These are phyloP conservation scores for Calcarius lapponicus DNA, from an alignment of 2,797 vertebrate genomes.

Conservation along the genomic window DNA sequence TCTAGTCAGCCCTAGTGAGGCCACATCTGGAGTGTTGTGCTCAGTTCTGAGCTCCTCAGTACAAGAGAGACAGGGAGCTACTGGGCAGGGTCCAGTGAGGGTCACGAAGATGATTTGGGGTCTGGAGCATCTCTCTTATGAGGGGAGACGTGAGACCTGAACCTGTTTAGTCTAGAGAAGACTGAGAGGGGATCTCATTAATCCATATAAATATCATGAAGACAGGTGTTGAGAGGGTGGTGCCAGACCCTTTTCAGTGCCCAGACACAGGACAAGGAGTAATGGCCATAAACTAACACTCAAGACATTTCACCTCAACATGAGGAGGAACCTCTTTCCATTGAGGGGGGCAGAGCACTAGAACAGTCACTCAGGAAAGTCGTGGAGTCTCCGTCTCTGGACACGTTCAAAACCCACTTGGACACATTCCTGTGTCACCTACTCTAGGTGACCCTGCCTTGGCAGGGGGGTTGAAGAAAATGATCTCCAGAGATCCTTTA, in stretches of 20 bases:
- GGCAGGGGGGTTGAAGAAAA: rapidly evolving
- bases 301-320: neutral
- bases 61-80: neutral
- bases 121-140: neutral
- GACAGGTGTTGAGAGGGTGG: neutral
- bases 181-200: neutral
- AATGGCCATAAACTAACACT: neutral
- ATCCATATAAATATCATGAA: neutral
- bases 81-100: too few relatives aligned
- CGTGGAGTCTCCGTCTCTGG: neutral
- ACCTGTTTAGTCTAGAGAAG: neutral
- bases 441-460: neutral
- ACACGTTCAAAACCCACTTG: neutral
- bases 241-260: neutral
- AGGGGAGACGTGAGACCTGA: neutral
- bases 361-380: neutral
- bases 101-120: neutral
- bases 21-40: neutral
- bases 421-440: neutral
- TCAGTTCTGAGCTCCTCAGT: neutral
- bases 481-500: neutral
- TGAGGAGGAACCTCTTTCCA: neutral
- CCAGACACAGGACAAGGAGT: neutral
- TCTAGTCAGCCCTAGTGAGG: rapidly evolving
- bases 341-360: neutral